Evolutionary conservation across 53 echinoderm and acorn worm species (phyloP).

Genomic region (Patiria pectinifera): DNA sequence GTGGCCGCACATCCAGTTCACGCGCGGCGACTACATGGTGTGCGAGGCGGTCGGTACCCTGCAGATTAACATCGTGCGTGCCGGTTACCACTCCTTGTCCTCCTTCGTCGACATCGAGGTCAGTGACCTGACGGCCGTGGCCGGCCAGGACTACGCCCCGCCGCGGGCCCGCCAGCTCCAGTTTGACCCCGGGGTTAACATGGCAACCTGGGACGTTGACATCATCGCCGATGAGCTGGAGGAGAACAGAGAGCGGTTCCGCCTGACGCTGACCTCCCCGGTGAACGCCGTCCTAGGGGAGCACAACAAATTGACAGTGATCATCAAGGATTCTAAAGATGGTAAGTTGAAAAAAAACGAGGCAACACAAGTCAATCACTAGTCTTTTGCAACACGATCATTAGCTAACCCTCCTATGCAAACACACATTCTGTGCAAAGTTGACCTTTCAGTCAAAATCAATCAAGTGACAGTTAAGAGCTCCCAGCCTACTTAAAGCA

Average conservation of each 20-base stretch:
- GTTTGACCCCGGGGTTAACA: constrained; percentile 82
- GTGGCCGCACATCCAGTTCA: constrained; percentile 86
- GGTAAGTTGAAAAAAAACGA: constrained; percentile 52
- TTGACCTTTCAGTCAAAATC: too few species aligned
- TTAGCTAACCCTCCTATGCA: too few species aligned
- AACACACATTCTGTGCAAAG: too few species aligned
- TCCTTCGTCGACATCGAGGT: constrained; percentile 82
- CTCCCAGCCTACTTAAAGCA: too few species aligned
- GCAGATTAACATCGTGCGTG: constrained; percentile 77
- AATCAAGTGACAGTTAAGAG: too few species aligned
- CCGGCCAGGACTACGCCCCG: constrained; percentile 74
- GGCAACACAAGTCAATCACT: neutral
- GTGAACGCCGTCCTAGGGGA: constrained; percentile 84
- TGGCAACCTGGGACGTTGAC: constrained; percentile 75
- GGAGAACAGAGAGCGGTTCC: constrained; percentile 87
- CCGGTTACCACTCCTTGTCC: constrained; percentile 81
- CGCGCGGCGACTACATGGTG: constrained; percentile 71
- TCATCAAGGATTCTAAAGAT: constrained; percentile 87
- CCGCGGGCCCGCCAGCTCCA: constrained; percentile 83
- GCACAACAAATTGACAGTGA: constrained; percentile 70
- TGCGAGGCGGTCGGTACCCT: constrained; percentile 90
- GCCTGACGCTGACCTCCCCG: constrained; percentile 72
- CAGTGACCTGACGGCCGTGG: constrained; percentile 74
- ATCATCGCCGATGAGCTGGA: constrained; percentile 84
- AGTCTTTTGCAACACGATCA: too few species aligned